Evolutionary conservation across 2,797 vertebrate genomes (phyloP).

Genomic region (Phataginus tricuspis): DNA sequence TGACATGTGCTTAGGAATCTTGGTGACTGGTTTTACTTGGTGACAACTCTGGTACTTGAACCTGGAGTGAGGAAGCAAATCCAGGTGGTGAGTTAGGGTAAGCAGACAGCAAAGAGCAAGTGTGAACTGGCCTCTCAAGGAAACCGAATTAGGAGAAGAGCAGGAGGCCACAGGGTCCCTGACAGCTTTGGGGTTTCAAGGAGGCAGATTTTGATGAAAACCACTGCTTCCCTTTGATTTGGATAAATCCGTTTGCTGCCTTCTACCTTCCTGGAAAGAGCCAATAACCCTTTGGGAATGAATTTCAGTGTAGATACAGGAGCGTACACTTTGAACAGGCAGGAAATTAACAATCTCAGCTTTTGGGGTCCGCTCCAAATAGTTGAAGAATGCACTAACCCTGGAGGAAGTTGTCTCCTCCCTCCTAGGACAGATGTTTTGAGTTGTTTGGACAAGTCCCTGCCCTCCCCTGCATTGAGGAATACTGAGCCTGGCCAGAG

Average conservation of each 20-base stretch:
- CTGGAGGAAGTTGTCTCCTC: background rate
- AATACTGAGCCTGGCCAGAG: background rate
- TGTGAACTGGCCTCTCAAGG: background rate
- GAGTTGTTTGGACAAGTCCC: background rate
- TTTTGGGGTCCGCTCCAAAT: background rate
- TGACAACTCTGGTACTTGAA: background rate
- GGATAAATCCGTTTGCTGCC: background rate
- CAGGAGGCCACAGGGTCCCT: background rate
- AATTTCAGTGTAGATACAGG: background rate
- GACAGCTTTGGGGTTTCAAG: background rate
- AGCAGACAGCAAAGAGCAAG: background rate
- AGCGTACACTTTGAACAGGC: background rate
- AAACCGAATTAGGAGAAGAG: background rate
- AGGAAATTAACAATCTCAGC: background rate
- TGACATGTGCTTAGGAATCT: background rate
- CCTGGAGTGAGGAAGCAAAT: background rate
- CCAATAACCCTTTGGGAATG: background rate
- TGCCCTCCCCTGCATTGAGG: background rate
- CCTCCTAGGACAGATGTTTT: background rate
- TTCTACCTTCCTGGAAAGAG: background rate
- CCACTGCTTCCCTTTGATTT: background rate
- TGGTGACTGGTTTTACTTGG: background rate
- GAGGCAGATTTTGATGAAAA: background rate
- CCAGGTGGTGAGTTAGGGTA: background rate
- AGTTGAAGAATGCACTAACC: background rate